A percentile compares a stretch with the other conserved stretches of the same genome.
Evolutionary conservation across 2,888 invertebrate genomes (phyloP).

Genomic region (Bimastos eiseni): DNA sequence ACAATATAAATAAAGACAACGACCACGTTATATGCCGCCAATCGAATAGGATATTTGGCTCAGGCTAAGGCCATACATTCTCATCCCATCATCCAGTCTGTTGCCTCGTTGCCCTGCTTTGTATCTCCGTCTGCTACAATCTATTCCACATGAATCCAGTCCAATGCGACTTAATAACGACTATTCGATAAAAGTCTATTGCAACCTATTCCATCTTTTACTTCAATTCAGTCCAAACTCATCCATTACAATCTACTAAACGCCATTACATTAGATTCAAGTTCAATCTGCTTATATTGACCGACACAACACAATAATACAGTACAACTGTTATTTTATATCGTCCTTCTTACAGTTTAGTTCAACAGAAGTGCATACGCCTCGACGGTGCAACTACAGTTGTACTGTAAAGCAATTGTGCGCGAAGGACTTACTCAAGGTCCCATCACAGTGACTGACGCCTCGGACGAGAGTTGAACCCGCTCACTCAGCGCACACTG

Average conservation of each 20-base stretch:
- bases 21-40: not conserved
- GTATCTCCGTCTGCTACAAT: not conserved
- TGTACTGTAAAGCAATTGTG: no score
- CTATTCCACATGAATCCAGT: not conserved
- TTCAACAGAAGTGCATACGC: no score
- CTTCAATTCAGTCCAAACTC: not conserved
- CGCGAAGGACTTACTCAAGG: no score
- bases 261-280: no score
- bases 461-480: no score
- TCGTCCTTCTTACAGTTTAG: no score
- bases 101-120: not conserved
- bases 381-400: no score
- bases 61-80: not conserved
- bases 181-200: not conserved
- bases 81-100: not conserved
- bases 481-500: no score
- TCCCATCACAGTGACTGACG: no score
- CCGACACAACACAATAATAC: no score
- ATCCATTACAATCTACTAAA: not conserved
- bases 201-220: not conserved
- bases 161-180: not conserved
- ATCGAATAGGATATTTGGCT: not conserved
- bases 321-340: no score
- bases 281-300: no score
- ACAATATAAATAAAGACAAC: not conserved